Evolutionary conservation across 1,140 invertebrate species (phyloP).

Genomic region (Teleopsis dalmanni): DNA sequence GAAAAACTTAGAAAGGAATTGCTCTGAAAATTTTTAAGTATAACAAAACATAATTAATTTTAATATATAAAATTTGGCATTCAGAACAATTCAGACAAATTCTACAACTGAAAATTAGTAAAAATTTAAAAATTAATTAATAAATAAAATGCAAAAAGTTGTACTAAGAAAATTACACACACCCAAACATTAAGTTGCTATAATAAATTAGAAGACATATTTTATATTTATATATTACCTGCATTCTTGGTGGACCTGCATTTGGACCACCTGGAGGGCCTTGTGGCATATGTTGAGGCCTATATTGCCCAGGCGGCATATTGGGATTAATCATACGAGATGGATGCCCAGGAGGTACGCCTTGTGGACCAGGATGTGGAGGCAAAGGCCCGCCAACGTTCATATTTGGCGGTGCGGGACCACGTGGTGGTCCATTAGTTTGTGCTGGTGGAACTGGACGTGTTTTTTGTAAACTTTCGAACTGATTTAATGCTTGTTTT

Average conservation of each 20-base stretch:
- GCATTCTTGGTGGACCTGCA: conserved; percentile 40
- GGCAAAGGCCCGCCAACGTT: conserved; percentile 27
- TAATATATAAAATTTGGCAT: conserved; percentile 31
- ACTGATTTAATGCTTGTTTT: conserved; percentile 73
- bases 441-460: conserved; percentile 66
- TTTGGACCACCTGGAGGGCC: conserved; percentile 43
- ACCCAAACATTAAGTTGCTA: too few species aligned
- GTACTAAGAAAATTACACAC: background rate
- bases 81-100: conserved; percentile 41
- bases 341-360: conserved; percentile 50
- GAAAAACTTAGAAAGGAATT: too few species aligned
- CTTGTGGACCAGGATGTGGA: conserved; percentile 44
- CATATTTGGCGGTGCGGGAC: conserved; percentile 46
- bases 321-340: conserved; percentile 55
- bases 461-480: conserved; percentile 87
- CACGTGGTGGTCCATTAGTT: conserved; percentile 44
- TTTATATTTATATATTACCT: too few species aligned
- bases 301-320: conserved; percentile 36
- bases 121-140: background rate
- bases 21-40: too few species aligned
- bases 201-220: too few species aligned
- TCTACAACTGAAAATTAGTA: background rate
- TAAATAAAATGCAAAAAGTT: background rate
- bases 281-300: conserved; percentile 44
- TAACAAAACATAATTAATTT: too few species aligned